phyloP scores from a whole-genome alignment of 2,888 invertebrate species.

The Danaus chrysippus region DNA sequence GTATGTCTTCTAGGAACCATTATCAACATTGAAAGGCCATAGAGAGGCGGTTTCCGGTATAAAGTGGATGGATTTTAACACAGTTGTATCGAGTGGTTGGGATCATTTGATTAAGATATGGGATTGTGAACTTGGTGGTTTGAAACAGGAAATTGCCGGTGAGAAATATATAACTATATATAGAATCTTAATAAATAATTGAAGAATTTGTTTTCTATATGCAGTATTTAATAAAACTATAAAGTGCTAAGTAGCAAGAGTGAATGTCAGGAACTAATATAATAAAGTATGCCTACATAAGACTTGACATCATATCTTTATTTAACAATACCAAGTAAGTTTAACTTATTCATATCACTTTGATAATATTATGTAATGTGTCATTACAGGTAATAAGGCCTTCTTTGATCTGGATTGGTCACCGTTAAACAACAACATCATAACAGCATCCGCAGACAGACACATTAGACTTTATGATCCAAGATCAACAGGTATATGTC shows the following conservation, averaged over 20 bases:
- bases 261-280: too few relatives aligned
- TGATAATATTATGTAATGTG: too few relatives aligned
- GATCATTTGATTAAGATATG: conserved; percentile 97
- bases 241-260: too few relatives aligned
- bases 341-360: too few relatives aligned
- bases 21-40: conserved; percentile 94
- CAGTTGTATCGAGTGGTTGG: conserved; percentile 93
- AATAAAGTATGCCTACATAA: too few relatives aligned
- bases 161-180: conserved; percentile 15
- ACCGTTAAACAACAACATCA: conserved; percentile 82
- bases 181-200: neutral
- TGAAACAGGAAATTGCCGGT: conserved; percentile 88
- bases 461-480: conserved; percentile 96
- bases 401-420: conserved; percentile 94
- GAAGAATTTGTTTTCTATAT: neutral
- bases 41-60: conserved; percentile 92
- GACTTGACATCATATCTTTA: too few relatives aligned
- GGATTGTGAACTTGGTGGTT: conserved; percentile 92
- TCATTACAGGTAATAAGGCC: conserved; percentile 87
- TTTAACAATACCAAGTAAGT: too few relatives aligned
- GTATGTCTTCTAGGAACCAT: conserved; percentile 81
- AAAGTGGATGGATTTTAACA: conserved; percentile 89
- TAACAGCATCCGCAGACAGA: conserved; percentile 95
- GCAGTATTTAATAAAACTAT: neutral
- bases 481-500: conserved; percentile 84